Conservation (phyloP, 2,888 invertebrate species). For the Dilophus febrilis region DNA sequence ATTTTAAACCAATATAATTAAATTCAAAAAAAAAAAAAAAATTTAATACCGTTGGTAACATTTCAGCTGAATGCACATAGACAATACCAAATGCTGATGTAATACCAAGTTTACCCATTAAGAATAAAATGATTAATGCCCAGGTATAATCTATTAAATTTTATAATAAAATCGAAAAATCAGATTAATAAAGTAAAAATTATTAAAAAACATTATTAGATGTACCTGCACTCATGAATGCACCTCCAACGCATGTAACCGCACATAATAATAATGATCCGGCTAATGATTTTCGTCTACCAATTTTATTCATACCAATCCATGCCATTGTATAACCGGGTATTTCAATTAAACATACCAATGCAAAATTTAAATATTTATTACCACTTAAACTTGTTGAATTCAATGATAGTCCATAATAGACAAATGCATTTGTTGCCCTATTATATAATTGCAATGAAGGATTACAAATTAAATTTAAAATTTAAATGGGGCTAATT, state of each 20-base stretch:
- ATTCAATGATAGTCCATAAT: slow-evolving; percentile 49
- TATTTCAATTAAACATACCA: slow-evolving; percentile 42
- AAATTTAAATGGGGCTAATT: too few relatives aligned
- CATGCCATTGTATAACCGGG: slow-evolving; percentile 23
- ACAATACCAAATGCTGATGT: slow-evolving; percentile 44
- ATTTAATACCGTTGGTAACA: slow-evolving; percentile 26
- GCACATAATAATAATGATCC: slow-evolving; percentile 35
- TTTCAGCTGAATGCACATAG: slow-evolving; percentile 38
- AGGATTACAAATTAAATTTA: slow-evolving; percentile 2
- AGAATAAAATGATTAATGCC: slow-evolving; percentile 37
- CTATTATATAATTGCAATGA: too few relatives aligned
- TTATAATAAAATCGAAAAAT: slow-evolving; percentile 5
- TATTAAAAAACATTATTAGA: background rate
- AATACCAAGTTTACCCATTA: slow-evolving; percentile 44
- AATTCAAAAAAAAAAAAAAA: background rate
- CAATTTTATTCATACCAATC: slow-evolving; percentile 34
- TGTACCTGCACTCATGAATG: slow-evolving; percentile 33
- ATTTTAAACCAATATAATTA: background rate
- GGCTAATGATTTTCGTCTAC: slow-evolving; percentile 34
- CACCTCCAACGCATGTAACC: slow-evolving; percentile 36
- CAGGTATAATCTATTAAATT: slow-evolving; percentile 29
- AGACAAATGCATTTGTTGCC: slow-evolving; percentile 49
- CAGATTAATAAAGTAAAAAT: background rate
- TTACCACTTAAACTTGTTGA: slow-evolving; percentile 47
- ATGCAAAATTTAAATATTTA: slow-evolving; percentile 47